Evolutionary conservation across 2,797 vertebrate species (phyloP).

Genomic region (Channa striata): DNA sequence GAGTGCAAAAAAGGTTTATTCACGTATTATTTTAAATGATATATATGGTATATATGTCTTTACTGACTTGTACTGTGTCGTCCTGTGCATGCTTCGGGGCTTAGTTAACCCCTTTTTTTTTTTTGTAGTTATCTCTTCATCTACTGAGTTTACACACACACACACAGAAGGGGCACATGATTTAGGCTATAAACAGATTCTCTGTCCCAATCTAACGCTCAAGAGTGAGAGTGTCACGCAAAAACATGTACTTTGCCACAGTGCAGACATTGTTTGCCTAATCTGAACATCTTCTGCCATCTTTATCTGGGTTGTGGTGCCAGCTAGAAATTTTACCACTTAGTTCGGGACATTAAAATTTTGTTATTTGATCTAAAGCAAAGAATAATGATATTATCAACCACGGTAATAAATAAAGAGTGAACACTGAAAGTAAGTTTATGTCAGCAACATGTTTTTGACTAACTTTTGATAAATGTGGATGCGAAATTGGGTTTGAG

Average conservation of each 20-base stretch:
- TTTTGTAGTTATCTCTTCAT: constrained; percentile 32
- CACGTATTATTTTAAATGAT: too few species aligned
- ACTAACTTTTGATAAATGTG: constrained; percentile 43
- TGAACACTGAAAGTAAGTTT: constrained; percentile 7
- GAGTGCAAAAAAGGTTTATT: background rate
- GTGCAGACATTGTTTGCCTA: constrained; percentile 50
- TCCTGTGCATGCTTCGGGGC: constrained; percentile 3
- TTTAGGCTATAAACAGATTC: constrained; percentile 50
- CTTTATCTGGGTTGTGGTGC: constrained; percentile 28
- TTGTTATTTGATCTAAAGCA: background rate
- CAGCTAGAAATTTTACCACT: constrained; percentile 27
- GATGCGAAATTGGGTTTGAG: constrained; percentile 25
- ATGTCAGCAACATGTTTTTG: constrained; percentile 29
- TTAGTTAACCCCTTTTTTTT: constrained; percentile 9
- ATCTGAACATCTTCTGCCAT: constrained; percentile 53
- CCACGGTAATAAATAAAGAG: background rate
- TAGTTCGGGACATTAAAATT: constrained; percentile 23
- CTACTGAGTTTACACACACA: background rate
- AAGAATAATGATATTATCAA: constrained; percentile 15
- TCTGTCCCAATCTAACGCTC: constrained; percentile 42
- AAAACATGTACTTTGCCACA: constrained; percentile 46
- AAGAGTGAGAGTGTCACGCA: constrained; percentile 39
- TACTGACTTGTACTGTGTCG: constrained; percentile 10
- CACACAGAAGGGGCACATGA: constrained; percentile 53
- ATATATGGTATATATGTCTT: too few species aligned